Base-by-base conservation (phyloP, 2,113 vertebrate genomes). In the Corvus moneduloides region DNA sequence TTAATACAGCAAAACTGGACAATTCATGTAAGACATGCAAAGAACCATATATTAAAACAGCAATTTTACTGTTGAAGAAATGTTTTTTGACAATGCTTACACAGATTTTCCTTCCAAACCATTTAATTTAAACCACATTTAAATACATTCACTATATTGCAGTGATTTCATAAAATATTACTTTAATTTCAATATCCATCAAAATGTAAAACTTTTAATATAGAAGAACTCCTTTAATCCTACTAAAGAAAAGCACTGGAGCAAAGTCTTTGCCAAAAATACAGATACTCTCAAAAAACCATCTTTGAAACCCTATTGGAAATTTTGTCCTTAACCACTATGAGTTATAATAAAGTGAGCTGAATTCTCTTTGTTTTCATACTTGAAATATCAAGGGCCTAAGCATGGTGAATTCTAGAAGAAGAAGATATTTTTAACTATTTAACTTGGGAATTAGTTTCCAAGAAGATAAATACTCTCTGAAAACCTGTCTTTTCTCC, bases 171-270 rank as follows among this genome's bases (percentile, higher is more conserved):
- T 90, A 59, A 91, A 79, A 20, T 54, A 54, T 73, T 7, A 61
- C 18, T 90, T 94, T 80, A 87, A 84, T 93, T 90, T 95, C 59
- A 92, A 68, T 74, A 79, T 62, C 51, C 27, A 77, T 64, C 28
- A 68, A 88, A 85, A 83, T 32, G 43, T 59, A 88, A 90, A 87
- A 68, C 10, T 44, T 67, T 72, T 73, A 66, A 58, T 72, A 88
- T 32, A 61, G 46, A 33, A 92, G 19, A 83, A 27, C 30, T 72
- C 28, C 64, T 91, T 91, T 69, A 71, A 74, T 88, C 33, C 30
- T 52, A 54, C 32, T 52, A 28, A 91, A 73, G 56, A 85, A 94
- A 88, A 84, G 11, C 37, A 83, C 30, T 49, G 24, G 17, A 93
- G 39, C 6, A 87, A 92, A 81, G 7, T 46, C 59, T 66, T 80